These are phyloP conservation scores for Ptychodera flava DNA, from an alignment of 35 echinoderm and acorn worm species.

Conservation along the genomic window DNA sequence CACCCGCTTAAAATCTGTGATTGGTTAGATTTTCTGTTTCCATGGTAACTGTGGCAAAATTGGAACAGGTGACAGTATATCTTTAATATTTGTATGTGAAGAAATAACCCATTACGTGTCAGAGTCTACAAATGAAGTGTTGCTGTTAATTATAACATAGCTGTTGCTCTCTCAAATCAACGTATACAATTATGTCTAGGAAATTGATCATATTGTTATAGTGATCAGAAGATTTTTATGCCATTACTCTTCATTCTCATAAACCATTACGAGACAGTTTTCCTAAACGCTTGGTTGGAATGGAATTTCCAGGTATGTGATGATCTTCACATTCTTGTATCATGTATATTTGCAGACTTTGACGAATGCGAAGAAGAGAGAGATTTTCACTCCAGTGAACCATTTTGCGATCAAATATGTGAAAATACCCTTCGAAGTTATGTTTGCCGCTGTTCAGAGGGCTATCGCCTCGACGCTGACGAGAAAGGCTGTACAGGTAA, in stretches of 20 bases:
- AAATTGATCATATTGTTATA: conserved; percentile 10
- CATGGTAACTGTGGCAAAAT: no score
- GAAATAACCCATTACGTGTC: no score
- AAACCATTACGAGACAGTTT: conserved; percentile 18
- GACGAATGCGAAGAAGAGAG: conserved; percentile 23
- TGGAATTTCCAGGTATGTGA: conserved; percentile 24
- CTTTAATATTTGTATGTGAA: no score
- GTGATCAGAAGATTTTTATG: conserved; percentile 29
- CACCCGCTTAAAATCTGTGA: no score
- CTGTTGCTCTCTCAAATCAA: no score
- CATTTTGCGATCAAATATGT: conserved; percentile 32
- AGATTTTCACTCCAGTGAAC: not conserved
- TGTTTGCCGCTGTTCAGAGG: conserved; percentile 17
- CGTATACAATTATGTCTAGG: conserved; percentile 8
- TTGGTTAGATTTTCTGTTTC: no score
- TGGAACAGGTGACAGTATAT: no score
- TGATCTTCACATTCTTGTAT: not conserved
- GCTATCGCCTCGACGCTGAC: conserved; percentile 16
- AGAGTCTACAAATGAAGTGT: no score
- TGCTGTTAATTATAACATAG: no score
- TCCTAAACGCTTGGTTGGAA: conserved; percentile 22
- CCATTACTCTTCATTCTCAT: conserved; percentile 4
- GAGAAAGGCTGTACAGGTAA: conserved; percentile 31
- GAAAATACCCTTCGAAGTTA: conserved; percentile 34
- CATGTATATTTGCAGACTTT: conserved; percentile 15